Evolutionary conservation across 2,797 vertebrate genomes (phyloP).

Genomic region (Loriculus beryllinus): DNA sequence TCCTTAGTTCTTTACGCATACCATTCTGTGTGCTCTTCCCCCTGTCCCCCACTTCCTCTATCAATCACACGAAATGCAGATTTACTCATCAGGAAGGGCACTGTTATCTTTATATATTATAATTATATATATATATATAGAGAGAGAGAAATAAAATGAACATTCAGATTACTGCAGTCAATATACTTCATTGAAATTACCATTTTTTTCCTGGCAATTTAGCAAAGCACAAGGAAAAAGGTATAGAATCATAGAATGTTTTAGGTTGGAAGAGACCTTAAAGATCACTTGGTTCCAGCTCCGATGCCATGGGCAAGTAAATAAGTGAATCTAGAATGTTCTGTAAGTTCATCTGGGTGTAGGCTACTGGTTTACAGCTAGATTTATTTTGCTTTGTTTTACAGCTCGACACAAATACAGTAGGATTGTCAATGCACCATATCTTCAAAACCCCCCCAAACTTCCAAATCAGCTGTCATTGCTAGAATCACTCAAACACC

Average conservation of each 20-base stretch:
- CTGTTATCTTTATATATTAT: neutral
- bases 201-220: neutral
- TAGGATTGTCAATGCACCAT: slow-evolving; percentile 13
- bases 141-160: neutral
- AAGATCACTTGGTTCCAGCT: neutral
- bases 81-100: neutral
- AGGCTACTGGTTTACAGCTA: neutral
- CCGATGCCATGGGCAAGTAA: neutral
- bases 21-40: neutral
- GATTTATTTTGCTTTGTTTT: slow-evolving; percentile 42
- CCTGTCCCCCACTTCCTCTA: fast-evolving
- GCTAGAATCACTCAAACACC: neutral
- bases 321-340: neutral
- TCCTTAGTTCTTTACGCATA: neutral
- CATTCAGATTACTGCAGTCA: neutral
- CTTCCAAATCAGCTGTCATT: slow-evolving; percentile 21
- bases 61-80: neutral
- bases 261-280: neutral
- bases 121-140: fast-evolving
- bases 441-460: neutral
- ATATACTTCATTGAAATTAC: neutral
- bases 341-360: neutral
- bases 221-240: neutral
- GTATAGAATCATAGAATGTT: neutral
- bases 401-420: slow-evolving; percentile 1